Base-by-base conservation (phyloP, 1,140 invertebrate species). In the Nasonia longicornis region DNA sequence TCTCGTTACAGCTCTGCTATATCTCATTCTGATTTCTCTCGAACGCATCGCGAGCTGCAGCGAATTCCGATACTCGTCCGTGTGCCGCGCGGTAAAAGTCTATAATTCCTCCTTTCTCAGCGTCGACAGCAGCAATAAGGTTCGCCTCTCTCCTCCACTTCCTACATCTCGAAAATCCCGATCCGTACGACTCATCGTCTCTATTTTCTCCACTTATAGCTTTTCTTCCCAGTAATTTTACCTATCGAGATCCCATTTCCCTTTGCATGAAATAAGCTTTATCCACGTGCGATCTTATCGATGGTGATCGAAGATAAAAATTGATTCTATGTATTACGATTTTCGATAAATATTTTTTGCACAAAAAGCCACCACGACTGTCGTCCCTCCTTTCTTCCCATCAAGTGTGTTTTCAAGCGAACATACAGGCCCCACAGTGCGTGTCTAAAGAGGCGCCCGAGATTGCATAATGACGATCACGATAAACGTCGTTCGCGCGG, bases 391-490 rank as follows among this genome's bases (percentile, higher is more conserved):
- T 26, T 26, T 26, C 26, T 26, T 26, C 1, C 26, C 26, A 26
- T 2, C 26, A 26, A 26, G 1, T 26, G 26, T 1, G 26, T 26
- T 26, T 26, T 1, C 10, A 42, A 42, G 38, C 38, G 16, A 52
- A 52, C 12, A 26, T 26, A 52, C 48, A 52, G 48, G 2, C 48
- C 16, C 16, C 48, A 52, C 26, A 48, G 69, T 48, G 48, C 26
- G 4, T 10, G 14, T 3, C 22, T 72, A 79, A 72, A 52, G 29
- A 72, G 31, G 0, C 20, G 20, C 16, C 52, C 20, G 69, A 22
- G 29, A 79, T 73, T 73, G 64, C 14, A 73, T 76, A 69, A 80
- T 69, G 29, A 80, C 58, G 42, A 80, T 75, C 14, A 29, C 12
- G 58, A 79, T 73, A 80, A 80, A 80, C 71, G 35, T 38, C 52